phyloP scores from a whole-genome alignment of 2,888 invertebrate genomes.

The Ditylenchus weischeri region DNA sequence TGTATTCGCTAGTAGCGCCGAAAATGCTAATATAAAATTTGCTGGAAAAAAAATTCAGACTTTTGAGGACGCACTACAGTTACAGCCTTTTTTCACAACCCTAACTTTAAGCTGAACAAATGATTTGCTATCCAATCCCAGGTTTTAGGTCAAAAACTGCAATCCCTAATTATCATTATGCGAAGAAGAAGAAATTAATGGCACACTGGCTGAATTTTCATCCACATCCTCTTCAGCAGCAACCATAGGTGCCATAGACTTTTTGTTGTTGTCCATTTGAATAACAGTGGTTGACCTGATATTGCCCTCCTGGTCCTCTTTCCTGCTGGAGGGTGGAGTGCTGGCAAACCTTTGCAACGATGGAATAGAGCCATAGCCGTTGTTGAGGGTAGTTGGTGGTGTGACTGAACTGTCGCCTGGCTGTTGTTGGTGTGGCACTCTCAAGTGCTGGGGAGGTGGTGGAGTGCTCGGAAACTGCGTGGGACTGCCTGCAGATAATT shows the following conservation, averaged over 20 bases:
- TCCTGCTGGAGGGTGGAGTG: not conserved
- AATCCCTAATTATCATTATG: not conserved
- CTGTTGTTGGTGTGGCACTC: not conserved
- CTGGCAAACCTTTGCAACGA: not conserved
- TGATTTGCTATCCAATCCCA: not conserved
- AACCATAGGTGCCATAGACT: conserved; percentile 2
- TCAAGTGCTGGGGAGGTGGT: conserved; percentile 5
- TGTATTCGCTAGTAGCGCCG: too few relatives aligned
- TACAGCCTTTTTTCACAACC: too few relatives aligned
- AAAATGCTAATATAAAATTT: too few relatives aligned
- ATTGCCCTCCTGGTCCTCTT: not conserved
- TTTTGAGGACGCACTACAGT: too few relatives aligned
- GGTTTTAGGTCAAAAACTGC: not conserved
- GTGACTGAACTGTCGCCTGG: not conserved
- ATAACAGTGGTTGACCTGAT: not conserved
- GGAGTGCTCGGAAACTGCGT: not conserved
- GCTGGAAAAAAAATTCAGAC: too few relatives aligned
- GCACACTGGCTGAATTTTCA: not conserved
- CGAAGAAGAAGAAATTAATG: not conserved
- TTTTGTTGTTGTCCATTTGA: not conserved
- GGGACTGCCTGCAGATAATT: not conserved
- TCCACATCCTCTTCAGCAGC: not conserved
- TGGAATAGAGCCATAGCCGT: conserved; percentile 8
- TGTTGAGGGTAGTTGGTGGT: not conserved
- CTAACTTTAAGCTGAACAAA: not conserved